Conservation (phyloP, 2,888 invertebrate species). For the Pyralis farinalis region DNA sequence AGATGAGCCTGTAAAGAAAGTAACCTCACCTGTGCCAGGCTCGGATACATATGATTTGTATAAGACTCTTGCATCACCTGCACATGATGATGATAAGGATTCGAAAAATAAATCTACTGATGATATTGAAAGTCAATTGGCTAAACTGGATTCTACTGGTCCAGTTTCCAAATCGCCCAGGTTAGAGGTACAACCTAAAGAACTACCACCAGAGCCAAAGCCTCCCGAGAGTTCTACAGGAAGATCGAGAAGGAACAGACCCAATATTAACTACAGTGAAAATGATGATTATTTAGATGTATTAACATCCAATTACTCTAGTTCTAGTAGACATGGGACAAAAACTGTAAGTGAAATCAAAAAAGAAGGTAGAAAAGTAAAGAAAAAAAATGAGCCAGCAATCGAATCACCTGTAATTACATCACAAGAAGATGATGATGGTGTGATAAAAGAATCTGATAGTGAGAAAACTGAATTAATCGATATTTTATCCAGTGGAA, state of each 20-base stretch:
- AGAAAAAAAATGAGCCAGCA: conserved; percentile 51
- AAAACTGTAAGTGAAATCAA: conserved; percentile 67
- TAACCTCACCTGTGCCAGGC: conserved; percentile 74
- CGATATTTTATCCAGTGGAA: conserved; percentile 51
- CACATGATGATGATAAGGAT: conserved; percentile 47
- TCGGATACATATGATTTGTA: conserved; percentile 75
- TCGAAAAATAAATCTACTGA: conserved; percentile 42
- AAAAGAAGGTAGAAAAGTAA: conserved; percentile 63
- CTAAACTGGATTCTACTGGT: conserved; percentile 53
- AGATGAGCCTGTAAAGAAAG: conserved; percentile 56
- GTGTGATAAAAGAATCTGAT: conserved; percentile 41
- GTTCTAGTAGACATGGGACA: conserved; percentile 44
- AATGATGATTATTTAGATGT: conserved; percentile 77
- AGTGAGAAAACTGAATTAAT: conserved; percentile 51
- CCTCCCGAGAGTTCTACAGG: conserved; percentile 58
- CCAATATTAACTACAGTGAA: conserved; percentile 79
- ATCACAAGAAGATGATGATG: conserved; percentile 37
- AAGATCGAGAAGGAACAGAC: conserved; percentile 68
- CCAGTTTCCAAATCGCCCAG: conserved; percentile 45
- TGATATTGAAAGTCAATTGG: conserved; percentile 62
- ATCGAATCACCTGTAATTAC: conserved; percentile 30
- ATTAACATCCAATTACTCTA: conserved; percentile 59
- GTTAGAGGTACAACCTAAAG: conserved; percentile 52
- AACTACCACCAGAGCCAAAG: conserved; percentile 64
- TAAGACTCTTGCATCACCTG: conserved; percentile 75